Conservation (phyloP, 2,888 invertebrate genomes). For the Eurytoma adleriae region DNA sequence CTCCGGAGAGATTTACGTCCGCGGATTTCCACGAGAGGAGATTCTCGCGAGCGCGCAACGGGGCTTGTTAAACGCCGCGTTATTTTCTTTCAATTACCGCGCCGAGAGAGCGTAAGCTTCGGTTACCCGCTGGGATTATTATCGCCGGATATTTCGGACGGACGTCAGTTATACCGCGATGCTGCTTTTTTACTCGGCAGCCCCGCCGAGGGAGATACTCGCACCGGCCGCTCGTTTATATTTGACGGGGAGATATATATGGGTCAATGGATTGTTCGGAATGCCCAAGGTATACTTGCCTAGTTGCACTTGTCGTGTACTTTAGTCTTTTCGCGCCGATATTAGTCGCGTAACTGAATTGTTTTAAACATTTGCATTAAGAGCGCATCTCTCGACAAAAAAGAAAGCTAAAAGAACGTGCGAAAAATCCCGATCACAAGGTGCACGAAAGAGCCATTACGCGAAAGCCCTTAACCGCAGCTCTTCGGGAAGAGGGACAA, state of each 20-base stretch:
- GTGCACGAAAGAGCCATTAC: slow-evolving; percentile 16
- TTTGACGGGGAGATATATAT: slow-evolving; percentile 23
- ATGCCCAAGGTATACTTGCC: slow-evolving; percentile 9
- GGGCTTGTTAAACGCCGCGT: slow-evolving; percentile 54
- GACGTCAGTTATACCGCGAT: slow-evolving; percentile 23
- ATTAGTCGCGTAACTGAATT: not conserved
- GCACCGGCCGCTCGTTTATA: slow-evolving; percentile 13
- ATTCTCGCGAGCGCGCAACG: not conserved
- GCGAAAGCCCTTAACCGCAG: slow-evolving; percentile 11
- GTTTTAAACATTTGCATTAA: not conserved
- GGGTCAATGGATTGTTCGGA: slow-evolving; percentile 39
- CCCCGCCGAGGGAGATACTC: not conserved
- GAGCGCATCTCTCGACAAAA: no score
- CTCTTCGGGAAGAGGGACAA: slow-evolving; percentile 12
- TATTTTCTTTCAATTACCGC: slow-evolving; percentile 56
- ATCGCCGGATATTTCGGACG: slow-evolving; percentile 49
- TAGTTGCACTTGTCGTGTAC: not conserved
- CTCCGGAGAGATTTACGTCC: slow-evolving; percentile 44
- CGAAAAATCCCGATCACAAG: not conserved
- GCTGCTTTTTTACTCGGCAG: not conserved
- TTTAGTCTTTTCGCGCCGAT: not conserved
- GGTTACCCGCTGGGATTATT: slow-evolving; percentile 51
- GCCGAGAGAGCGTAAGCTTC: not conserved
- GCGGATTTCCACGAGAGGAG: slow-evolving; percentile 27
- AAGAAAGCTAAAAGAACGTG: no score